These are phyloP conservation scores for Metridium senile DNA, from an alignment of 92 coral and sea anemone species.

Conservation along the genomic window DNA sequence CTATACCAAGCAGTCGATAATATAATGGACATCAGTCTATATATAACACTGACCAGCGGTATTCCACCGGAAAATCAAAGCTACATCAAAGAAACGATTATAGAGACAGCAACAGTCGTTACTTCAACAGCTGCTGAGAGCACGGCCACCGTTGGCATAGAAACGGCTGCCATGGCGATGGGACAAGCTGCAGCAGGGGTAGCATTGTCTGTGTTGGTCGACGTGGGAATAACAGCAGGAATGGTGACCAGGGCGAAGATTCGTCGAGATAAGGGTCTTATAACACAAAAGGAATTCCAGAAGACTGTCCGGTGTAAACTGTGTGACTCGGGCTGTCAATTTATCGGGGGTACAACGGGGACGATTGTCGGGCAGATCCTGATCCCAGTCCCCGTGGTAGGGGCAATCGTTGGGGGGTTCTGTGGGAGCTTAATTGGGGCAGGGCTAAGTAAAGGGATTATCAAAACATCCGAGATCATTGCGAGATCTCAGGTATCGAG, in stretches of 20 bases:
- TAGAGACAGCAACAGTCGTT: constrained; percentile 92
- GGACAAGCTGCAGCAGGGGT: constrained; percentile 99
- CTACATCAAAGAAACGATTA: constrained; percentile 78
- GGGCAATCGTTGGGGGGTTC: constrained; percentile 98
- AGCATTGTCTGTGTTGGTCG: constrained; percentile 90
- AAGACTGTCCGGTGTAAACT: constrained; percentile 79
- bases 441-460: constrained; percentile 95
- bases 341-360: constrained; percentile 97
- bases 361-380: constrained; percentile 99
- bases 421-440: constrained; percentile 94
- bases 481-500: constrained; percentile 64
- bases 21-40: constrained; percentile 66
- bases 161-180: constrained; percentile 95
- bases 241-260: constrained; percentile 90
- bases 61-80: constrained; percentile 57
- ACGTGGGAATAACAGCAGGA: constrained; percentile 91
- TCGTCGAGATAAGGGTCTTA: constrained; percentile 84
- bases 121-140: constrained; percentile 99
- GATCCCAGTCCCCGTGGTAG: constrained; percentile 99
- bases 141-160: constrained; percentile 99
- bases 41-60: constrained; percentile 55
- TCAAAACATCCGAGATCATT: constrained; percentile 89
- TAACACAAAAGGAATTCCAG: constrained; percentile 83
- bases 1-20: constrained; percentile 81
- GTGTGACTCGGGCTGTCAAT: constrained; percentile 96